Evolutionary conservation across 1,140 invertebrate species (phyloP).

Genomic region (Trichogramma pretiosum): DNA sequence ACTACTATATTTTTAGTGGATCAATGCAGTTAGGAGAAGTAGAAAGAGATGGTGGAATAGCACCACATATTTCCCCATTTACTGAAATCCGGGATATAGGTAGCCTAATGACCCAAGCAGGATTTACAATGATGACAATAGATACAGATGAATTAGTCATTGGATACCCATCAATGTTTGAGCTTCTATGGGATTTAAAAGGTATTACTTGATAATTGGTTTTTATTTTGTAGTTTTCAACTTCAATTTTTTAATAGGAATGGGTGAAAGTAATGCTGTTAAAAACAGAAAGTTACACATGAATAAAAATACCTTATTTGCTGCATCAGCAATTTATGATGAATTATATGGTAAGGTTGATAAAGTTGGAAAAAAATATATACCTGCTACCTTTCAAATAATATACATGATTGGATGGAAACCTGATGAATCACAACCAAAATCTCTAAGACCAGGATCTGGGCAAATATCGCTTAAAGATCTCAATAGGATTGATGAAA

Average conservation of each 20-base stretch:
- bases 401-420: slow-evolving; percentile 98
- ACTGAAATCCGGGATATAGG: slow-evolving; percentile 70
- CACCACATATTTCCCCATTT: slow-evolving; percentile 92
- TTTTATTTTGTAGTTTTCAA: neutral
- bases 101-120: slow-evolving; percentile 69
- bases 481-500: slow-evolving; percentile 56
- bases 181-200: slow-evolving; percentile 91
- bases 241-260: slow-evolving; percentile 45
- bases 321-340: slow-evolving; percentile 87
- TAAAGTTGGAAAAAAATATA: slow-evolving; percentile 48
- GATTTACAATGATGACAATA: slow-evolving; percentile 91
- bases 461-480: slow-evolving; percentile 82
- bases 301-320: slow-evolving; percentile 70
- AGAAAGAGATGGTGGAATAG: slow-evolving; percentile 85
- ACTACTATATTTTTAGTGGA: too few species aligned
- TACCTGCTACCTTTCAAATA: slow-evolving; percentile 94
- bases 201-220: slow-evolving; percentile 36
- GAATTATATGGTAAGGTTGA: slow-evolving; percentile 70
- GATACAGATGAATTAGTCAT: slow-evolving; percentile 89
- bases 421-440: slow-evolving; percentile 79
- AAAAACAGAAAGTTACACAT: slow-evolving; percentile 69
- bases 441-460: slow-evolving; percentile 65
- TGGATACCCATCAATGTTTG: slow-evolving; percentile 89
- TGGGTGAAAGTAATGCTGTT: slow-evolving; percentile 90
- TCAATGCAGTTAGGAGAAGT: slow-evolving; percentile 89